phyloP scores from a whole-genome alignment of 2,113 vertebrate species.

The Paradisaea rubra region DNA sequence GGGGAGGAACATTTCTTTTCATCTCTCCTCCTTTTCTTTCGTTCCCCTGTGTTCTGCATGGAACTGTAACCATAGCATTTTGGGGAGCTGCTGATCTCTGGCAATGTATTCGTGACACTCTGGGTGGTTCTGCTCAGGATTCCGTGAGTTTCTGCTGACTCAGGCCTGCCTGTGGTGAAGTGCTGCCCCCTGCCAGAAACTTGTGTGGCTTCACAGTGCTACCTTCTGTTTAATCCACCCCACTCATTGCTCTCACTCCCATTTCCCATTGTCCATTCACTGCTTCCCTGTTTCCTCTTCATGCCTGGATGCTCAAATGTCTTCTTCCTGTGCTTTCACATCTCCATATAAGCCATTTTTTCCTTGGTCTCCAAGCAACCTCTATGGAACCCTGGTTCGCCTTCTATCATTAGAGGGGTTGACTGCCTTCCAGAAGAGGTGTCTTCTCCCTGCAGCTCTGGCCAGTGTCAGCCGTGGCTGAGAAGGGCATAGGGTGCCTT shows the following conservation, averaged over 20 bases:
- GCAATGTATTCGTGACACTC: not conserved
- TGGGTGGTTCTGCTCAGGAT: not conserved
- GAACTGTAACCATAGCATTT: not conserved
- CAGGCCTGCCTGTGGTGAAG: not conserved
- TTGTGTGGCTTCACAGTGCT: not conserved
- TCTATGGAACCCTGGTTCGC: not conserved
- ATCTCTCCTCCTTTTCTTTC: not conserved
- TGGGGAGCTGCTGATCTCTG: not conserved
- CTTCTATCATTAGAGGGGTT: not conserved
- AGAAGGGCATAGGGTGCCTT: not conserved
- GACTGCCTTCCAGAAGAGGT: not conserved
- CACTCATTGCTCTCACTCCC: not conserved
- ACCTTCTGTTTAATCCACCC: not conserved
- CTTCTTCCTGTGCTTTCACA: not conserved
- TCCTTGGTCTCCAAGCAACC: not conserved
- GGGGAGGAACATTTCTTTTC: not conserved
- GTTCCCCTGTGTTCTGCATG: not conserved
- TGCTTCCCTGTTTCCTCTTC: not conserved
- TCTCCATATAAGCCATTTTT: not conserved
- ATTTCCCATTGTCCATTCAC: not conserved
- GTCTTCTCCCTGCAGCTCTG: not conserved
- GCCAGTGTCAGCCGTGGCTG: not conserved
- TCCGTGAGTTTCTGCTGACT: not conserved
- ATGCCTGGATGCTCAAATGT: not conserved
- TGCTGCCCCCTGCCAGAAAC: not conserved